Conservation (phyloP, 2,888 invertebrate genomes). For the Halictus ligatus region DNA sequence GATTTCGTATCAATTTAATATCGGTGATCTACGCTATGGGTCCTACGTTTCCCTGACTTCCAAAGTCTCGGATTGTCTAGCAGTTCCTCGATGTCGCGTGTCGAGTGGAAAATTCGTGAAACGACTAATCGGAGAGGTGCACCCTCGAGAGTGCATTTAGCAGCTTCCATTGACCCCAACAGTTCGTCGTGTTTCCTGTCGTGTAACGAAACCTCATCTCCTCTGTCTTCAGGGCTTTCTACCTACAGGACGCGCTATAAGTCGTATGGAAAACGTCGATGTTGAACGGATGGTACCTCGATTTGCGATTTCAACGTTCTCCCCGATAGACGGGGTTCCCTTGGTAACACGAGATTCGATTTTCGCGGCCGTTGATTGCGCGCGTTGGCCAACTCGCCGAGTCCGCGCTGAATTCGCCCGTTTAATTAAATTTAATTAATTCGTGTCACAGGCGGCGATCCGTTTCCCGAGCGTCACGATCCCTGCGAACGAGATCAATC, state of each 20-base stretch:
- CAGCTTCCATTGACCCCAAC: background rate
- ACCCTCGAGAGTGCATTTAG: slow-evolving; percentile 1
- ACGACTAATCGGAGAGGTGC: background rate
- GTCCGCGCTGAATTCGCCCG: slow-evolving; percentile 13
- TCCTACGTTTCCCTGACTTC: background rate
- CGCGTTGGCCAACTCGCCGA: slow-evolving; percentile 13
- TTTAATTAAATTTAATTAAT: slow-evolving; percentile 52
- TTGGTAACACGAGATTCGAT: background rate
- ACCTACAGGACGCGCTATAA: background rate
- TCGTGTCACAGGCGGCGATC: slow-evolving; percentile 15
- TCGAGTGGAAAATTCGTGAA: background rate
- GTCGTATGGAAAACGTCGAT: background rate
- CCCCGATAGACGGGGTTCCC: background rate
- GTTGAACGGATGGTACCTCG: background rate
- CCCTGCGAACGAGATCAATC: background rate
- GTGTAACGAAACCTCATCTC: background rate
- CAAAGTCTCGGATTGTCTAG: background rate
- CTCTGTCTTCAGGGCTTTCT: background rate
- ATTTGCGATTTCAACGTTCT: slow-evolving; percentile 12
- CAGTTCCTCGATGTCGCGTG: background rate
- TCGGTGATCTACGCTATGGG: background rate
- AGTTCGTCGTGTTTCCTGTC: slow-evolving; percentile 32
- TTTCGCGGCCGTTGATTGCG: slow-evolving; percentile 21
- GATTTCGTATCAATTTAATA: background rate
- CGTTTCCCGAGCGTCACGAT: background rate